phyloP scores from a whole-genome alignment of 2,888 invertebrate species.

The Hetaerina titia region DNA sequence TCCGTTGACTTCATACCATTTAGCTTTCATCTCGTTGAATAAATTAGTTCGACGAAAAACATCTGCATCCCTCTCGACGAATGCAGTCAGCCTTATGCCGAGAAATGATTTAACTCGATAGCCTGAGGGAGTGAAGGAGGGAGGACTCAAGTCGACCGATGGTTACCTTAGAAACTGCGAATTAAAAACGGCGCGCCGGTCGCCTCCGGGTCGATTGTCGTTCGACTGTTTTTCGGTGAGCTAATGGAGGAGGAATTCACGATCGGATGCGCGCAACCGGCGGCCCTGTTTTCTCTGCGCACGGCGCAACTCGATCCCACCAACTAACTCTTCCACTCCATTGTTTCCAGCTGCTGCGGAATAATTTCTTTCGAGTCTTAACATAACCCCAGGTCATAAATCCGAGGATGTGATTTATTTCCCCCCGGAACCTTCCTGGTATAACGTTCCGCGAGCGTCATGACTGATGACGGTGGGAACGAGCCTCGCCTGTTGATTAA shows the following conservation, averaged over 20 bases:
- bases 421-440: background rate
- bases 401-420: slow-evolving; percentile 7
- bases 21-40: too few relatives aligned
- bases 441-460: background rate
- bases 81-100: background rate
- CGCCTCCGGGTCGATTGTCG: background rate
- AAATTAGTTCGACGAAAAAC: background rate
- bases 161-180: background rate
- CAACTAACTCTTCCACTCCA: background rate
- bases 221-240: background rate
- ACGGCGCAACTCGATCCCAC: background rate
- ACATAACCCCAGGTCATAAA: slow-evolving; percentile 30
- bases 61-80: background rate
- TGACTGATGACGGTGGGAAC: background rate
- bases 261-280: background rate
- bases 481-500: background rate
- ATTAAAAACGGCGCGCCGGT: background rate
- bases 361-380: background rate
- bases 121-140: background rate
- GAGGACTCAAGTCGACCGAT: background rate
- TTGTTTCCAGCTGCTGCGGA: slow-evolving; percentile 6
- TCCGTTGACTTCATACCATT: too few relatives aligned
- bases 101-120: background rate
- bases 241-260: background rate
- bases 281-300: background rate